Conservation (phyloP, 2,113 vertebrate species). For the Bos taurus region ARS-UCD2.0 NC_037336.1:90336501-90337000, state of each 20-base stretch:
- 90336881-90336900: neutral
- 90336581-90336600: neutral
- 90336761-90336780: neutral
- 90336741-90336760: neutral
- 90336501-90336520: neutral
- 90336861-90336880: neutral
- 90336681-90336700: neutral
- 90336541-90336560: neutral
- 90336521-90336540: neutral
- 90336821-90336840: neutral
- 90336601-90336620: neutral
- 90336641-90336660: neutral
- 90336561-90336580: neutral
- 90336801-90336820: neutral
- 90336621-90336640: neutral
- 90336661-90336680: neutral
- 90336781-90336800: neutral
- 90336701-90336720: neutral
- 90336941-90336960: neutral
- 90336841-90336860: neutral
- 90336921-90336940: neutral
- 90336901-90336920: neutral
- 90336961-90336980: neutral
- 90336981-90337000: neutral
- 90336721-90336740: neutral